phyloP scores from a whole-genome alignment of 2,888 invertebrate genomes.

The Hyalella azteca region DNA sequence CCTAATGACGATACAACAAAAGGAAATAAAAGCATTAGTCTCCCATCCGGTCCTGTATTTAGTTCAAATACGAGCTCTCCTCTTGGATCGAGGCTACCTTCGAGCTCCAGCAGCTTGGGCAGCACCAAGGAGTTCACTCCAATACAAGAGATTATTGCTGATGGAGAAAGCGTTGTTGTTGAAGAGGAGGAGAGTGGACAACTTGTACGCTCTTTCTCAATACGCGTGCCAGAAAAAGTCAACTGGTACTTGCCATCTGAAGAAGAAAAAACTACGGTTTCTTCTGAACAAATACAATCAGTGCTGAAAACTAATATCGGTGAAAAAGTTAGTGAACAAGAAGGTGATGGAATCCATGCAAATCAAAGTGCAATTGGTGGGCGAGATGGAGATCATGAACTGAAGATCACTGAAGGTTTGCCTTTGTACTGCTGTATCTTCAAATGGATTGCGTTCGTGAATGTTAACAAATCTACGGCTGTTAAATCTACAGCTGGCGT shows the following conservation, averaged over 20 bases:
- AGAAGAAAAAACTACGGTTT: background rate
- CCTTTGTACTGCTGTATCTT: too few relatives aligned
- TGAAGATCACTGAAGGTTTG: background rate
- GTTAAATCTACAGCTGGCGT: too few relatives aligned
- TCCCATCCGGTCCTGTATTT: background rate
- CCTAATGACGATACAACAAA: background rate
- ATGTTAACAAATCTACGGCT: too few relatives aligned
- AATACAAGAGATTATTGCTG: background rate
- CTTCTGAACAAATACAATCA: too few relatives aligned
- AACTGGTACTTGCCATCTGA: slow-evolving; percentile 22
- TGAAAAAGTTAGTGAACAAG: too few relatives aligned
- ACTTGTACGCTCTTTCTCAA: background rate
- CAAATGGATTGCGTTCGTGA: too few relatives aligned
- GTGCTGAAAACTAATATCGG: too few relatives aligned
- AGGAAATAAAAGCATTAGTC: background rate
- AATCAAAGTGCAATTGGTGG: too few relatives aligned
- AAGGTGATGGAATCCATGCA: too few relatives aligned
- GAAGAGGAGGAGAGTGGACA: background rate
- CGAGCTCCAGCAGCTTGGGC: background rate
- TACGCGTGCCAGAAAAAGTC: slow-evolving; percentile 4
- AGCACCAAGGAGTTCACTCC: slow-evolving; percentile 28
- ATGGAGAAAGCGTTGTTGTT: background rate
- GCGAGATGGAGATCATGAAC: background rate
- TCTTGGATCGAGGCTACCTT: background rate
- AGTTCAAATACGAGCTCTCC: background rate